Percentiles rank a stretch among this genome's conserved stretches.
Conservation (phyloP, 2,888 invertebrate genomes). For the Hydriomena furcata region DNA sequence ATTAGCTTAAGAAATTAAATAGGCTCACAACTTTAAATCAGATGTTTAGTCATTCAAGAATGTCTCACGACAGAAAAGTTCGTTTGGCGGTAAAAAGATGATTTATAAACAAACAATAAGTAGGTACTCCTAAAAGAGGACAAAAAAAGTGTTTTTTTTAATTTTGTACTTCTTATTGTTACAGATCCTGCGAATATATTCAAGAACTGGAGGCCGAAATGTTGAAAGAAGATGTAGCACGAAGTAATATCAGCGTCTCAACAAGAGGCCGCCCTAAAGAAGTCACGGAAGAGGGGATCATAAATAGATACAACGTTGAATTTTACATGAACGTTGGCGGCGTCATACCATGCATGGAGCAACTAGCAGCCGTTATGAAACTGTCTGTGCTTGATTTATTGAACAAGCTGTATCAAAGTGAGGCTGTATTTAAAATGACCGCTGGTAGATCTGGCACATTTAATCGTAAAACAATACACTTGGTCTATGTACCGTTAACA, state of each 20-base stretch:
- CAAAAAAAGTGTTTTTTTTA: no score
- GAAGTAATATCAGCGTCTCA: not conserved
- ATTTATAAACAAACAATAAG: no score
- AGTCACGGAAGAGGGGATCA: slow-evolving; percentile 12
- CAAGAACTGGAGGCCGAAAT: slow-evolving; percentile 4
- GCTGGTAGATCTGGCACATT: slow-evolving; percentile 16
- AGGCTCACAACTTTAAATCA: no score
- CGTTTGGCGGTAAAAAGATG: no score
- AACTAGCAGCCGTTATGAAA: slow-evolving; percentile 11
- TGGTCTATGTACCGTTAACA: slow-evolving; percentile 15
- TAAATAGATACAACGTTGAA: slow-evolving; percentile 23
- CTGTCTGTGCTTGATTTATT: slow-evolving; percentile 11
- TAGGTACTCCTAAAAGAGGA: no score
- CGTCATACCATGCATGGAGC: slow-evolving; percentile 15
- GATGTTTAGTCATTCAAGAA: no score
- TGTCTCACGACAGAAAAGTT: no score
- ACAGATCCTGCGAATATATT: slow-evolving; percentile 18
- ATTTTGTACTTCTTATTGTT: slow-evolving; percentile 4
- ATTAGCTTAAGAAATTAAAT: no score
- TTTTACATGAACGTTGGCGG: slow-evolving; percentile 14
- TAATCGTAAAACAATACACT: slow-evolving; percentile 16
- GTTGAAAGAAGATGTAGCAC: not conserved
- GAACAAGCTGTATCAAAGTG: slow-evolving; percentile 15
- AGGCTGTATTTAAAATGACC: slow-evolving; percentile 22
- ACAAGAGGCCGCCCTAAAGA: slow-evolving; percentile 17